Evolutionary conservation across 1,140 invertebrate genomes (phyloP).

Genomic region (Pseudoatta argentina): DNA sequence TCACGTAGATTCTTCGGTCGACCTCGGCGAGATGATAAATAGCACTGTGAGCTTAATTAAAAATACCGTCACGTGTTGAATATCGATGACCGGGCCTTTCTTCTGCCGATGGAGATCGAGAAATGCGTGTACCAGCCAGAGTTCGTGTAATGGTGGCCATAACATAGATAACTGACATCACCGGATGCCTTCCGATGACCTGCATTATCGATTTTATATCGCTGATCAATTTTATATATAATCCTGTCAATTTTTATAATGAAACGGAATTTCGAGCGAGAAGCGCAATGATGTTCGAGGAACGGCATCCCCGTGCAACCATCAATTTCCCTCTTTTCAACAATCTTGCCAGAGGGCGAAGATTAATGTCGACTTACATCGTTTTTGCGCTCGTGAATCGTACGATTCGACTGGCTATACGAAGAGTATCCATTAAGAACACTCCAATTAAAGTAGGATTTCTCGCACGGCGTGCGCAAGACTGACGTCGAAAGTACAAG

Average conservation of each 20-base stretch:
- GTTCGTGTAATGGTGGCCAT: slow-evolving; percentile 57
- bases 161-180: slow-evolving; percentile 71
- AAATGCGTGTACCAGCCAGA: slow-evolving; percentile 42
- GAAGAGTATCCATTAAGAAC: slow-evolving; percentile 48
- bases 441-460: slow-evolving; percentile 63
- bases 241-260: slow-evolving; percentile 76
- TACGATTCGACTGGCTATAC: slow-evolving; percentile 7
- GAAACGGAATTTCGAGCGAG: slow-evolving; percentile 64
- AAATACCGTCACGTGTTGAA: slow-evolving; percentile 78
- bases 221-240: no score
- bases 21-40: slow-evolving; percentile 67
- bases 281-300: slow-evolving; percentile 36
- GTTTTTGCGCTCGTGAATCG: slow-evolving; percentile 53
- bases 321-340: slow-evolving; percentile 71
- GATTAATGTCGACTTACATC: slow-evolving; percentile 72
- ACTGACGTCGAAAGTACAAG: neutral
- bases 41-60: slow-evolving; percentile 74
- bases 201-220: slow-evolving; percentile 71
- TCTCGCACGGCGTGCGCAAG: slow-evolving; percentile 9
- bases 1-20: slow-evolving; percentile 44
- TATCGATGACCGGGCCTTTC: slow-evolving; percentile 71
- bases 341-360: slow-evolving; percentile 67
- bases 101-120: slow-evolving; percentile 41
- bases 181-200: slow-evolving; percentile 56
- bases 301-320: slow-evolving; percentile 53